phyloP scores from a whole-genome alignment of 2,113 vertebrate genomes.

The Prietella phreatophila region DNA sequence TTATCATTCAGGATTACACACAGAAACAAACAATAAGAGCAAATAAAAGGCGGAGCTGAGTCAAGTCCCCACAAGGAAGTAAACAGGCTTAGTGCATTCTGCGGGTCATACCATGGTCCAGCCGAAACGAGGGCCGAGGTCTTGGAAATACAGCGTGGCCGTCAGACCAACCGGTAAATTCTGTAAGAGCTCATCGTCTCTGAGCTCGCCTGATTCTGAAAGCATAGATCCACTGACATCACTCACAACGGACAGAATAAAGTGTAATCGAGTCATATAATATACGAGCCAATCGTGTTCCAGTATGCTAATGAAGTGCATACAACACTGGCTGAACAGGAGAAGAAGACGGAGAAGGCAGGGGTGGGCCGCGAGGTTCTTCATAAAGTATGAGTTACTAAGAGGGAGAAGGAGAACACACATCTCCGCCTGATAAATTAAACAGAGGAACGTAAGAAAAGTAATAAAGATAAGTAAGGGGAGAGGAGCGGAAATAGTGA shows the following conservation, averaged over 20 bases:
- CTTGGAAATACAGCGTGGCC: conserved; percentile 83
- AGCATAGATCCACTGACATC: conserved; percentile 19
- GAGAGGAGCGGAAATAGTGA: background rate
- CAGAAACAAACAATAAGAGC: background rate
- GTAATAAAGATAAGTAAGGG: background rate
- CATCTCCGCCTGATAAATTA: background rate
- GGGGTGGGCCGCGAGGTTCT: background rate
- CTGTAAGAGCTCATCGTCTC: conserved; percentile 81
- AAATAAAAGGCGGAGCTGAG: background rate
- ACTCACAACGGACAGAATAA: background rate
- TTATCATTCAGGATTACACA: background rate
- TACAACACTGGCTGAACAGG: background rate
- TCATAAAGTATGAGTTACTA: background rate
- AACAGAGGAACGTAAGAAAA: background rate
- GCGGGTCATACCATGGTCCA: conserved; percentile 82
- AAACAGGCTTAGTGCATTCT: background rate
- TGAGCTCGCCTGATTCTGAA: conserved; percentile 79
- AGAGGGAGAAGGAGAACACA: background rate
- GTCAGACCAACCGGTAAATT: conserved; percentile 81
- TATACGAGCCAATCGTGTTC: background rate
- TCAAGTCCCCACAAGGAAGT: background rate
- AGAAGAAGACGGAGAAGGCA: background rate
- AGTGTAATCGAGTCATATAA: background rate
- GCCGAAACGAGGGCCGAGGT: conserved; percentile 85
- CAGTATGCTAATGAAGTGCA: background rate